Conservation (phyloP, 1,140 invertebrate genomes). For the Camponotus floridanus region DNA sequence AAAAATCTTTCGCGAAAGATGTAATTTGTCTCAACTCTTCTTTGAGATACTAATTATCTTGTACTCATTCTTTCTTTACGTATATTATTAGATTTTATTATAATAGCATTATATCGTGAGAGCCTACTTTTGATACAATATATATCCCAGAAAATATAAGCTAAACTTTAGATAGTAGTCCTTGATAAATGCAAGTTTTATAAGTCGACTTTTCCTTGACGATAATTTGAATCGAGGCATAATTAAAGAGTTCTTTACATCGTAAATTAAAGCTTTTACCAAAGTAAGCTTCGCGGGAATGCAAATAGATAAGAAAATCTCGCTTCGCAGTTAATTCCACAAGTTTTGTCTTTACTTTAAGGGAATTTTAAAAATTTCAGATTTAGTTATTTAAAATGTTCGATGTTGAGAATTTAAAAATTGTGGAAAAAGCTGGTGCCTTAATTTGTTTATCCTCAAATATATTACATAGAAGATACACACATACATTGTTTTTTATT, state of each 20-base stretch:
- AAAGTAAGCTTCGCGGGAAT: slow-evolving; percentile 7
- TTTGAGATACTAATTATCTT: not conserved
- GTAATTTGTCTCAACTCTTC: not conserved
- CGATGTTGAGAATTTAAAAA: not conserved
- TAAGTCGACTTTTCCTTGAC: not conserved
- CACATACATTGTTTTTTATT: not conserved
- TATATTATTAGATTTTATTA: slow-evolving; percentile 7
- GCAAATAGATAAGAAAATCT: slow-evolving; percentile 10
- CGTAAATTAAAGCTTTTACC: slow-evolving; percentile 12
- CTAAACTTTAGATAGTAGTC: not conserved
- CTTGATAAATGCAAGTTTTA: slow-evolving; percentile 4
- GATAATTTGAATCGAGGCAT: slow-evolving; percentile 20
- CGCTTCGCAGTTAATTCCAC: not conserved
- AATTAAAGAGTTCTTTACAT: slow-evolving; percentile 24
- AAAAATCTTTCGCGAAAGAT: not conserved
- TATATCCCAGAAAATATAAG: not conserved
- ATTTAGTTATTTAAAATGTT: not conserved
- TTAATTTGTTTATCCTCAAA: not conserved
- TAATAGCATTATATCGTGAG: not conserved
- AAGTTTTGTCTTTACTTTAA: slow-evolving; percentile 3
- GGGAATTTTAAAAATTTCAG: slow-evolving; percentile 5
- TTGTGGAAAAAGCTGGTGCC: not conserved
- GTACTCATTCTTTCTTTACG: not conserved
- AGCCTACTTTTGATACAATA: not conserved
- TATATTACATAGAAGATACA: not conserved